phyloP scores from a whole-genome alignment of 2,888 invertebrate genomes.

The Colletes collaris region DNA sequence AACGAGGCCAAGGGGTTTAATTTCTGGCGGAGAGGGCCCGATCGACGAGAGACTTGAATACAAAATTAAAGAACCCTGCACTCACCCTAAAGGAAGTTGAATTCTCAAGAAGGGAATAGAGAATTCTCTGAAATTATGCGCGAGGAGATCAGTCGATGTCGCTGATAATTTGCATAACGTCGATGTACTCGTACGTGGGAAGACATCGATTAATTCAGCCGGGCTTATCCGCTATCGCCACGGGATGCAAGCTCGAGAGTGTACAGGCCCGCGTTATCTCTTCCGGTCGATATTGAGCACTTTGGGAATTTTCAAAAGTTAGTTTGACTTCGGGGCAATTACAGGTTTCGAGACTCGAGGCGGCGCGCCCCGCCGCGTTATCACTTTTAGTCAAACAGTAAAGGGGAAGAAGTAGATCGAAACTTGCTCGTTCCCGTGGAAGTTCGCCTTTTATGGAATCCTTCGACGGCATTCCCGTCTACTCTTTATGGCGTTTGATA shows the following conservation, averaged over 20 bases:
- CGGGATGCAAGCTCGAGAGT: conserved; percentile 1
- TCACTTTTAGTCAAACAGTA: conserved; percentile 19
- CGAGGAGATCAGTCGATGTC: too few species aligned
- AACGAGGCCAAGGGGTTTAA: background rate
- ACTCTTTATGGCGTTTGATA: background rate
- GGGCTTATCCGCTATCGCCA: conserved; percentile 10
- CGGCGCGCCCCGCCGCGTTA: background rate
- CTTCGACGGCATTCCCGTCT: background rate
- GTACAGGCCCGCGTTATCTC: conserved; percentile 26
- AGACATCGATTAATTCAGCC: conserved; percentile 15
- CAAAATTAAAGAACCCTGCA: too few species aligned
- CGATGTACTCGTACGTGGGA: background rate
- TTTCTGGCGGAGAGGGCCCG: too few species aligned
- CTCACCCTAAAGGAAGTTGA: too few species aligned
- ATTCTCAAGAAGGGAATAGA: too few species aligned
- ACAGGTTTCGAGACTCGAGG: conserved; percentile 21
- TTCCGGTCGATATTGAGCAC: conserved; percentile 12
- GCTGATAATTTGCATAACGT: background rate
- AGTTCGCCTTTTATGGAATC: conserved; percentile 24
- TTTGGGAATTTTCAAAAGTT: conserved; percentile 25
- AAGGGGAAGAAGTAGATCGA: conserved; percentile 12
- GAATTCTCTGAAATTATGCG: too few species aligned
- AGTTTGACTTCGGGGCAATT: conserved; percentile 19
- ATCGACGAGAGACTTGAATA: too few species aligned
- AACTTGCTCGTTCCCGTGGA: conserved; percentile 1